These are phyloP conservation scores for Hirudinaria manillensis DNA, from an alignment of 2,888 invertebrate species.

Conservation along the genomic window DNA sequence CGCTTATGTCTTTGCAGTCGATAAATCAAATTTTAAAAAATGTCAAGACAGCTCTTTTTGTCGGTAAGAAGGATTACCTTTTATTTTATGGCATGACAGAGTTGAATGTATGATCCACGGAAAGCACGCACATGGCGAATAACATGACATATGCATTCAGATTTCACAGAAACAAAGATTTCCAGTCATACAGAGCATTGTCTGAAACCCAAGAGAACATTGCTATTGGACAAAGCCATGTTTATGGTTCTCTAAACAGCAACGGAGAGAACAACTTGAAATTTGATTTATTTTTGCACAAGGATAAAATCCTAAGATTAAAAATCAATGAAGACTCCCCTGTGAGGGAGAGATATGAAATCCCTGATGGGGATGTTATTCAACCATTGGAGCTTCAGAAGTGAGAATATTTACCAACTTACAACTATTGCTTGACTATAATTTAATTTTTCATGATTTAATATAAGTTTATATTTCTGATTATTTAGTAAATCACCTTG, in stretches of 20 bases:
- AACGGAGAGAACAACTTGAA: background rate
- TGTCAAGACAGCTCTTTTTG: slow-evolving; percentile 96
- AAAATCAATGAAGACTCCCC: slow-evolving; percentile 79
- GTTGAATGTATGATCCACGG: background rate
- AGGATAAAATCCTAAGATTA: slow-evolving; percentile 65
- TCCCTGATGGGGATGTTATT: slow-evolving; percentile 64
- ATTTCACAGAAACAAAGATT: slow-evolving; percentile 5
- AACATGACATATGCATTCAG: background rate
- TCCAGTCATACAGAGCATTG: slow-evolving; percentile 4
- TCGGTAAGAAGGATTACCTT: slow-evolving; percentile 63
- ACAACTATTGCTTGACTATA: background rate
- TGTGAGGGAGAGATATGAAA: slow-evolving; percentile 55
- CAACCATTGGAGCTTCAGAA: slow-evolving; percentile 64
- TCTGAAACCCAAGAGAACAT: background rate
- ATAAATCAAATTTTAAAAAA: slow-evolving; percentile 82
- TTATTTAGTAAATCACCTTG: background rate
- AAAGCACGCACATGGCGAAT: background rate
- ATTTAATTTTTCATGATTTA: background rate
- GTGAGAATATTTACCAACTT: slow-evolving; percentile 37
- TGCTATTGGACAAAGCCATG: background rate
- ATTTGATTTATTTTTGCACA: slow-evolving; percentile 62
- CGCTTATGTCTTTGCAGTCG: slow-evolving; percentile 59
- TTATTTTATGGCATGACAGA: background rate
- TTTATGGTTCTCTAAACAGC: background rate
- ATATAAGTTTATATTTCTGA: background rate